Conservation (phyloP, 2,888 invertebrate genomes). For the Amphimallon solstitiale region DNA sequence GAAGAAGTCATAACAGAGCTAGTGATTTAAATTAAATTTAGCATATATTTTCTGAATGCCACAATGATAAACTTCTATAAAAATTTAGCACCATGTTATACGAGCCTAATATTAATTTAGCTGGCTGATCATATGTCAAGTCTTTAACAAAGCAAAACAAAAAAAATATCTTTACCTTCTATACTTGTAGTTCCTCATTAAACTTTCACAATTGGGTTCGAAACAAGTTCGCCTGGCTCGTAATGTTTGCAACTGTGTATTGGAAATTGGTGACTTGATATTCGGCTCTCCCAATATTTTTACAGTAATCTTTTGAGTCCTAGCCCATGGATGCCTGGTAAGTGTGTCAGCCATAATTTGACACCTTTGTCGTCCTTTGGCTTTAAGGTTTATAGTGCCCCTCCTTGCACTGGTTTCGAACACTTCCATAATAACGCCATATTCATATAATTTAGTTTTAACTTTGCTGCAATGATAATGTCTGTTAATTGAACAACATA, state of each 20-base stretch:
- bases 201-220: slow-evolving; percentile 50
- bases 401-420: slow-evolving; percentile 72
- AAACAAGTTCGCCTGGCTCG: slow-evolving; percentile 61
- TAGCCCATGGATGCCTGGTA: slow-evolving; percentile 55
- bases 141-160: too few relatives aligned
- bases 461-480: slow-evolving; percentile 42
- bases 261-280: slow-evolving; percentile 67
- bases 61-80: too few relatives aligned
- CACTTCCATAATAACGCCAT: slow-evolving; percentile 75
- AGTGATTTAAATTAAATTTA: too few relatives aligned
- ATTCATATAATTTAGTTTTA: slow-evolving; percentile 51
- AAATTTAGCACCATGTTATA: too few relatives aligned
- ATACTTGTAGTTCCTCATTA: slow-evolving; percentile 55
- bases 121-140: too few relatives aligned
- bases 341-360: slow-evolving; percentile 64
- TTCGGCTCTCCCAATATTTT: slow-evolving; percentile 75
- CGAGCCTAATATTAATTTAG: too few relatives aligned
- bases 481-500: not conserved
- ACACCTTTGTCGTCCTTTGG: slow-evolving; percentile 82
- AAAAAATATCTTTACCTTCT: slow-evolving; percentile 53
- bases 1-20: too few relatives aligned
- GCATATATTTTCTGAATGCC: too few relatives aligned
- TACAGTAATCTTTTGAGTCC: slow-evolving; percentile 69
- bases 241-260: slow-evolving; percentile 64
- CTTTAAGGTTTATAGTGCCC: slow-evolving; percentile 69